Evolutionary conservation across 2,888 invertebrate genomes (phyloP).

Genomic region (Acleris literana): DNA sequence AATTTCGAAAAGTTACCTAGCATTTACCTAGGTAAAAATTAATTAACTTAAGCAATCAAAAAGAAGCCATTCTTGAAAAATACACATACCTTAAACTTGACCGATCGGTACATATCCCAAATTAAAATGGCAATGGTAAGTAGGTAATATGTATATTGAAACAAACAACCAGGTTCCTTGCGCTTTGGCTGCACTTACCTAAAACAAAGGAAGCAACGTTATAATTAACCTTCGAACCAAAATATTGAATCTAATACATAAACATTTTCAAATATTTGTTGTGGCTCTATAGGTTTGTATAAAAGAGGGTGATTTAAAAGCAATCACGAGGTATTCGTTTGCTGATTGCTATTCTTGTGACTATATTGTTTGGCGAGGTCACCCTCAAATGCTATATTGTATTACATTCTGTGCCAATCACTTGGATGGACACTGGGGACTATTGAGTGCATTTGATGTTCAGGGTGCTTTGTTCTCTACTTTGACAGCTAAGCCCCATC

Average conservation of each 20-base stretch:
- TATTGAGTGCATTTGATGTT: constrained; percentile 59
- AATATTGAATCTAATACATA: constrained; percentile 9
- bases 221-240: constrained; percentile 12
- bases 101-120: no score
- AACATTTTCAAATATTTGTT: constrained; percentile 17
- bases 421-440: constrained; percentile 61
- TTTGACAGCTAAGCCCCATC: constrained; percentile 27
- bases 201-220: constrained; percentile 61
- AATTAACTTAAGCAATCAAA: no score
- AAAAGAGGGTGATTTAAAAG: constrained; percentile 55
- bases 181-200: constrained; percentile 63
- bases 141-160: no score
- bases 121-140: no score
- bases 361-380: constrained; percentile 67
- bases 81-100: no score
- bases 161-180: constrained; percentile 1
- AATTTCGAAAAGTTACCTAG: no score
- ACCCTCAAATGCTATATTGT: constrained; percentile 69
- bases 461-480: constrained; percentile 58
- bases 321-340: constrained; percentile 64
- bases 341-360: constrained; percentile 57
- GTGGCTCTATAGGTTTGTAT: constrained; percentile 3
- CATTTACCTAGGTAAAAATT: no score
- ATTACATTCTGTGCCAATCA: constrained; percentile 70
- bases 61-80: no score